phyloP scores from a whole-genome alignment of 2,888 invertebrate genomes.

The Eupeodes luniger region DNA sequence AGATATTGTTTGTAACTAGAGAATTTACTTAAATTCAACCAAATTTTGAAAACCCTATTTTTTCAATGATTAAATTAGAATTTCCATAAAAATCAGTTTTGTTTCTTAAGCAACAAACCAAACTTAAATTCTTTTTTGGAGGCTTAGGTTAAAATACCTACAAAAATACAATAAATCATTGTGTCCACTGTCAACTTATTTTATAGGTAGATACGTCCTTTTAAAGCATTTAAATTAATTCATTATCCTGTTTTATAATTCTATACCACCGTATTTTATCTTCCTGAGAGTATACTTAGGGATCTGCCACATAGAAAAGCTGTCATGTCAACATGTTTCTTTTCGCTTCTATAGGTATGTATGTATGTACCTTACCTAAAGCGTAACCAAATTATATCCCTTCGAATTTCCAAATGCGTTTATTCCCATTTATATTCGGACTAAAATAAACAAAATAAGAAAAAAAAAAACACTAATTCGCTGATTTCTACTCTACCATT shows the following conservation, averaged over 20 bases:
- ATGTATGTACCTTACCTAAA: neutral
- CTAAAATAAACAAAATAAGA: constrained; percentile 14
- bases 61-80: too few species aligned
- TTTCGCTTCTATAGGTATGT: neutral
- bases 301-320: constrained; percentile 7
- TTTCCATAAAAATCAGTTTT: too few species aligned
- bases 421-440: neutral
- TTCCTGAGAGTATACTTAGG: neutral
- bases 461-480: constrained; percentile 50
- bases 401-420: neutral
- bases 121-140: too few species aligned
- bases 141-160: too few species aligned
- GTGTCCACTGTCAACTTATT: constrained; percentile 11
- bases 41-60: too few species aligned
- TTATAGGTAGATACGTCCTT: neutral
- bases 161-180: constrained; percentile 16
- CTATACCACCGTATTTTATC: constrained; percentile 41
- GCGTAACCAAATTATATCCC: too few species aligned
- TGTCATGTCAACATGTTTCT: constrained; percentile 60
- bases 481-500: constrained; percentile 43
- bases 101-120: too few species aligned
- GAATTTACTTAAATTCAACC: too few species aligned
- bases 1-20: too few species aligned
- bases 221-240: constrained; percentile 52
- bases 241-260: constrained; percentile 26